Conservation (phyloP, 2,113 vertebrate genomes). For the Uria aalge region DNA sequence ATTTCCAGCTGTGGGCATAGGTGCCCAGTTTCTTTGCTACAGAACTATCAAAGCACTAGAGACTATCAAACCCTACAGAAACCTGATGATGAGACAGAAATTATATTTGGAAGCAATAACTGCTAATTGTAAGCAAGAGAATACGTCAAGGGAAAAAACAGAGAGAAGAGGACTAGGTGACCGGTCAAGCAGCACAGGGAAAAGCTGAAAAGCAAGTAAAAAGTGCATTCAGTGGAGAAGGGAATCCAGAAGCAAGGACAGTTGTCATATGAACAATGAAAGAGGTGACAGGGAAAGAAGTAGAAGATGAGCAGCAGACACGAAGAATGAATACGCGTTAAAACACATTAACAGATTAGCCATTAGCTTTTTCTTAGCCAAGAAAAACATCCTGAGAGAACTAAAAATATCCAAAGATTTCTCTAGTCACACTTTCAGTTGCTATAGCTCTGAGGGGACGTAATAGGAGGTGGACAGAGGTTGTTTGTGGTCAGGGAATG, state of each 20-base stretch:
- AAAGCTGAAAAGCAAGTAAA: neutral
- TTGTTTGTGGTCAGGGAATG: neutral
- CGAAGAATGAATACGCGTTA: neutral
- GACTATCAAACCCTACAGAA: neutral
- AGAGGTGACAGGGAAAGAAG: neutral
- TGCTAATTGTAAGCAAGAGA: neutral
- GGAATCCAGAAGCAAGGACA: neutral
- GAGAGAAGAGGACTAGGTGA: neutral
- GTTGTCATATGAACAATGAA: neutral
- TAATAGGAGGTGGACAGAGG: neutral
- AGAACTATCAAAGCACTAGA: neutral
- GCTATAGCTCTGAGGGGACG: neutral
- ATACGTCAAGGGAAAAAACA: neutral
- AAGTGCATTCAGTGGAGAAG: neutral
- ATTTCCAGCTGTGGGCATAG: neutral
- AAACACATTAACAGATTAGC: slow-evolving; percentile 27
- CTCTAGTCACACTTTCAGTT: neutral
- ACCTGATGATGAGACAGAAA: neutral
- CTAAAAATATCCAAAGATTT: slow-evolving; percentile 36
- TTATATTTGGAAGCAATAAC: neutral
- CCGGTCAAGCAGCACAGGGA: neutral
- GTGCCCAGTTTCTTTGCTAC: neutral
- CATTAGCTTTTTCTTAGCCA: neutral
- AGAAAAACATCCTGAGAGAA: neutral
- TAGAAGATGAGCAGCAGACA: neutral